Evolutionary conservation across 2,888 invertebrate genomes (phyloP), one percentile per base, ranked within the genome.

Genomic region (Agelastica alni): DNA sequence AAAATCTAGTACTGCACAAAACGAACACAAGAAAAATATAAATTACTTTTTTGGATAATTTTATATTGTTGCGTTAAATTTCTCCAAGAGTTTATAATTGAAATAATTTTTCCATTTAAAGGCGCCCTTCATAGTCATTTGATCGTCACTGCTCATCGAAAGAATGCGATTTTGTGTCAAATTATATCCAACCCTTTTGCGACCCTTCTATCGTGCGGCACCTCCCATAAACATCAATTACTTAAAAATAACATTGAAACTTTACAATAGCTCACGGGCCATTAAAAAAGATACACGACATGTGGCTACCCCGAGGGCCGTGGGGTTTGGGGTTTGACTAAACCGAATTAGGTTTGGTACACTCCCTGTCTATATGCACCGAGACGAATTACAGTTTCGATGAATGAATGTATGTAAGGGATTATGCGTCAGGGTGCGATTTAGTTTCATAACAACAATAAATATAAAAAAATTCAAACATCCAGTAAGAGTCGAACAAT

Each of bases 271-370:
- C 58, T 61, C 32, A 61, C 61, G 58, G 56, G 53, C 42, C 61
- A 61, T 61, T 61, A 61, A 61, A 61, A 58, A 59, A 57, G 58
- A 58, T 61, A 61, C 58, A 61, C 56, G 61, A 61, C 61, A 61
- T 61, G 61, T 61, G 61, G 61, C 61, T 18, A 56, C 53, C 61
- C 58, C 53, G 28, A 43, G 58, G 55, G 51, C 18, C 20, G 4
- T 6, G 17, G 46, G 36, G 31, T n/a, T 31, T 41, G 47, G 61
- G 57, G 54, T 54, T 59, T 49, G 44, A 51, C 51, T 55, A 54
- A 59, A 57, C 54, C 45, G 56, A 58, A 61, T 61, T 61, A 61
- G 51, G 53, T 51, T 48, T 26, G 45, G 59, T 56, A 56, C 60
- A 58, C 39, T 53, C 53, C 34, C 26, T 32, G 36, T 12, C 51